Evolutionary conservation across 2,888 invertebrate genomes (phyloP), one percentile per base, ranked within the genome.

Genomic region (Emesis russula): DNA sequence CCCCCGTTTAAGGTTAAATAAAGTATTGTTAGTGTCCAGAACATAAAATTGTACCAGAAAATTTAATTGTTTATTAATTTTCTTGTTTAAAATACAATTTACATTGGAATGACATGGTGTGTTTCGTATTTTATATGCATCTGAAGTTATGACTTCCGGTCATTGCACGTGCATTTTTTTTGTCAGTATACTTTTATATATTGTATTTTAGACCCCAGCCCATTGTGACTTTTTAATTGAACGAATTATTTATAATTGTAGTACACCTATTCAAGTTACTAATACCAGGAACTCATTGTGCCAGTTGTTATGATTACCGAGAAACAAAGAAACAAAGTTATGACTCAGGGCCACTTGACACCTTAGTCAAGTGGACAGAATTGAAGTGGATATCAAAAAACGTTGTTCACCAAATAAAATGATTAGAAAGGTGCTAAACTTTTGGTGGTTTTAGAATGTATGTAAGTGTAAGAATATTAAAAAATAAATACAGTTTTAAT

Each of bases 11-110:
- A 11, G 53, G 3, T 53, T 25, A 25, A 25, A 53, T 53, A 53
- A 53, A 53, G 53, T 11, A 15, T 53, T 53, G 53, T 53, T 53
- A 15, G 53, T 53, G 53, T 53, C 53, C 9, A 53, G 53, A 70
- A 77, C n/a, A 18, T 66, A 48, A 70, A 44, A 58, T 36, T 15
- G 11, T 38, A 74, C 70, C 53, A 81, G 18, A 36, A 63, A 68
- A 68, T 68, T 6, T 31, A 68, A 33, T n/a, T 68, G 25, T 33
- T 33, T 68, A 66, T 31, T 66, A 66, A 25, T 66, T 66, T 66
- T 66, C 66, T 66, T 66, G 25, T 66, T 25, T 66, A 66, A 18
- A 18, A 9, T 66, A 66, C 44, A 44, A 44, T 44, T 44, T 44
- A 44, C 44, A 13, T 44, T 44, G 44, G 44, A 44, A 44, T 44